A percentile compares a stretch with the other conserved stretches of the same genome.
Conservation (phyloP, 2,888 invertebrate genomes). For the Eristalis intricaria region DNA sequence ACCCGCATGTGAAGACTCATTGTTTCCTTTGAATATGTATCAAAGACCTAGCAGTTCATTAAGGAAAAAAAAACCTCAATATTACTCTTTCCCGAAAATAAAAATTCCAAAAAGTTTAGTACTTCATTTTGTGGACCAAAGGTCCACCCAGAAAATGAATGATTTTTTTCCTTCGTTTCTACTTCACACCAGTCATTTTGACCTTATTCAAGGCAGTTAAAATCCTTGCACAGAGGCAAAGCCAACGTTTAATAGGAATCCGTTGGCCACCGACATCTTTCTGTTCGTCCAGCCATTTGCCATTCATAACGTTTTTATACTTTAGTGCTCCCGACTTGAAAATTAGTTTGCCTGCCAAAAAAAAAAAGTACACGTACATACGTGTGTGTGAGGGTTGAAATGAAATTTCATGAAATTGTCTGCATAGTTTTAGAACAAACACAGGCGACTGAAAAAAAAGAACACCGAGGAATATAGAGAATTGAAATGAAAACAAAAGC, state of each 20-base stretch:
- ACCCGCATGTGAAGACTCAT: too few relatives aligned
- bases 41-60: too few relatives aligned
- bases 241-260: conserved; percentile 7
- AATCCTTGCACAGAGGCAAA: not conserved
- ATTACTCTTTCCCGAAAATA: not conserved
- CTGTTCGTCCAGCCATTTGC: not conserved
- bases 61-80: too few relatives aligned
- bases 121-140: not conserved
- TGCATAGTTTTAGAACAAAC: conserved; percentile 55
- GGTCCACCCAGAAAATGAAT: not conserved
- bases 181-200: conserved; percentile 9
- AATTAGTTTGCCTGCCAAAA: conserved; percentile 21
- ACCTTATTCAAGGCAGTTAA: conserved; percentile 10
- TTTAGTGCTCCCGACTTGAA: conserved; percentile 22
- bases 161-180: not conserved
- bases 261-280: not conserved
- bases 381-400: not conserved
- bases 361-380: not conserved
- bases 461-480: not conserved
- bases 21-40: too few relatives aligned
- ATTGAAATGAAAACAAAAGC: conserved; percentile 16
- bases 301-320: conserved; percentile 33
- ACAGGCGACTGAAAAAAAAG: not conserved
- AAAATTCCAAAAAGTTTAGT: not conserved
- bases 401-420: conserved; percentile 35